phyloP scores from a whole-genome alignment of 2,888 invertebrate species.

The Lasius fuliginosus region DNA sequence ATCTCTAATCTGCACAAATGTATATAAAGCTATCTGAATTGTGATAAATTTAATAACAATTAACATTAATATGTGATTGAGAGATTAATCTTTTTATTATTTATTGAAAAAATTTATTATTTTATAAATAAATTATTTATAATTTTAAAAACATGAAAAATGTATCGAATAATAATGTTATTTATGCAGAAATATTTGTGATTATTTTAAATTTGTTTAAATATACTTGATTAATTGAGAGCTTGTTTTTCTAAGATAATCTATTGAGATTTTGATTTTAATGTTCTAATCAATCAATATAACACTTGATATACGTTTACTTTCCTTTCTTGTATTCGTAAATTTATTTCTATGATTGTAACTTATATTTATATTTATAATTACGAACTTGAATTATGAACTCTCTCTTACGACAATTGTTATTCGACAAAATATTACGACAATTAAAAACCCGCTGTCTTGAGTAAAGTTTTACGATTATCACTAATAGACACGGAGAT shows the following conservation, averaged over 20 bases:
- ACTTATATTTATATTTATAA: not conserved
- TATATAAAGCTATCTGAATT: not conserved
- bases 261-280: not conserved
- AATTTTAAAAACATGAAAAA: not conserved
- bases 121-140: not conserved
- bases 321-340: not conserved
- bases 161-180: not conserved
- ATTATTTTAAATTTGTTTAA: slow-evolving; percentile 11
- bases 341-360: not conserved
- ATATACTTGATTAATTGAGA: not conserved
- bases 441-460: not conserved
- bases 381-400: not conserved
- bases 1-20: not conserved
- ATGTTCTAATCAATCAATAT: not conserved
- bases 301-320: not conserved
- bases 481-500: not conserved
- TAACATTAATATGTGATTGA: not conserved
- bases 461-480: not conserved
- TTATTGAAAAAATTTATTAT: not conserved
- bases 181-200: not conserved
- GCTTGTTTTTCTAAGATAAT: not conserved
- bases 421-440: not conserved
- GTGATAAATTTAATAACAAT: not conserved
- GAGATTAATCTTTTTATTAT: not conserved
- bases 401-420: not conserved